These are phyloP conservation scores for Chlamydotis undulata DNA, from an alignment of 2,113 vertebrate species.

Conservation along the genomic window DNA sequence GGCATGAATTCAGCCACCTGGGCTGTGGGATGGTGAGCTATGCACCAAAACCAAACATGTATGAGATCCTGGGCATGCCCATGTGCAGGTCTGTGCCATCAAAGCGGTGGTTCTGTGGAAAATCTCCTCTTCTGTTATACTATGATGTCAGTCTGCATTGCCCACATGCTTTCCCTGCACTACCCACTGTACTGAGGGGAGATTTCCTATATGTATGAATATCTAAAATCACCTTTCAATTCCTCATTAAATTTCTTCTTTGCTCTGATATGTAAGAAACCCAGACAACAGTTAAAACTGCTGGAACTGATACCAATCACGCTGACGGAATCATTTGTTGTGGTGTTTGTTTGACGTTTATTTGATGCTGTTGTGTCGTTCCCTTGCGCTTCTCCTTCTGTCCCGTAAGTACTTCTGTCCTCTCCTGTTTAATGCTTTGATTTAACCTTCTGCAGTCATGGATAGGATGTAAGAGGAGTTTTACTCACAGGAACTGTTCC, in stretches of 20 bases:
- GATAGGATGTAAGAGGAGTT: neutral
- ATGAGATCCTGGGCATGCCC: neutral
- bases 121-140: neutral
- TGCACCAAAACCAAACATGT: neutral
- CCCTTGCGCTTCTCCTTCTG: neutral
- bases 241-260: neutral
- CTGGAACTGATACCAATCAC: neutral
- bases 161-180: neutral
- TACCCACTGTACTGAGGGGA: neutral
- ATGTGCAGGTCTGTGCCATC: neutral
- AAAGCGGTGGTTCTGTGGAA: neutral
- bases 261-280: neutral
- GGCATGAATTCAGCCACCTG: neutral
- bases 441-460: neutral
- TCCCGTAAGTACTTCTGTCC: neutral
- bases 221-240: neutral
- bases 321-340: neutral
- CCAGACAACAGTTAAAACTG: neutral
- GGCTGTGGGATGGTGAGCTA: neutral
- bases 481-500: neutral
- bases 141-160: neutral
- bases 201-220: neutral
- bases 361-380: neutral
- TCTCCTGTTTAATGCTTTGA: neutral
- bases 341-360: neutral